Base-by-base conservation (phyloP, 2,797 vertebrate genomes). In the Tapera naevia region DNA sequence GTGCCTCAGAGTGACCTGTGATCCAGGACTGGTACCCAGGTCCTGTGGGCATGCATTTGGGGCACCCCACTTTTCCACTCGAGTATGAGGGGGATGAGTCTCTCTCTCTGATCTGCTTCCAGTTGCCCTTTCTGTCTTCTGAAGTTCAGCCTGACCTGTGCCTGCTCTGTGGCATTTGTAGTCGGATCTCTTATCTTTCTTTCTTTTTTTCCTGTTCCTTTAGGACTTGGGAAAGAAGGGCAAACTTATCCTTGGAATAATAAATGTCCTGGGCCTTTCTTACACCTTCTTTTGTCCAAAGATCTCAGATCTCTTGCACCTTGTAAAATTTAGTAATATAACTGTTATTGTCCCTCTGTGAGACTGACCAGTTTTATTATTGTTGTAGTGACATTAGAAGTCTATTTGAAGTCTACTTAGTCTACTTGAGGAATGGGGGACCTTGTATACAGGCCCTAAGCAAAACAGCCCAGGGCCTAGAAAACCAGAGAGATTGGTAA, bases 351-450 rank as follows among this genome's bases (percentile, higher is more conserved):
- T 57, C 62, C 24, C 58, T 73, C 56, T 73, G 43, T 69, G 64
- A 92, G 50, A 75, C 51, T 86, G 61, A 53, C 65, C 33, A 33
- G 28, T 72, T 93, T 80, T 89, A 58, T 81, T 80, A 65, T 60
- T 2, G 0, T 48, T 70, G 39, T 53, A 71, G n/a, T 80, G 66
- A 87, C 85, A 80, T 83, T 65, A 87, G n/a, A 33, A 46, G 28
- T 73, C 39, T 48, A 72, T 95, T 94, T 78, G 50, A 91, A 94
- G 86, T 71, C 69, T 90, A 4, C 61, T 80, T 89, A 88, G 64
- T 91, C 25, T 60, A 1, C 43, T 76, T 65, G 66, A 57, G 35
- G 61, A 60, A 16, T 12, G 10, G 69, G 33, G 86, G 24, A 89
- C 57, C 53, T 85, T 85, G 56, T 50, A 21, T 50, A 69, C 7